Evolutionary conservation across 1,140 invertebrate species (phyloP), one percentile per base, ranked within the genome.

Genomic region (Macrocentrus cingulum): DNA sequence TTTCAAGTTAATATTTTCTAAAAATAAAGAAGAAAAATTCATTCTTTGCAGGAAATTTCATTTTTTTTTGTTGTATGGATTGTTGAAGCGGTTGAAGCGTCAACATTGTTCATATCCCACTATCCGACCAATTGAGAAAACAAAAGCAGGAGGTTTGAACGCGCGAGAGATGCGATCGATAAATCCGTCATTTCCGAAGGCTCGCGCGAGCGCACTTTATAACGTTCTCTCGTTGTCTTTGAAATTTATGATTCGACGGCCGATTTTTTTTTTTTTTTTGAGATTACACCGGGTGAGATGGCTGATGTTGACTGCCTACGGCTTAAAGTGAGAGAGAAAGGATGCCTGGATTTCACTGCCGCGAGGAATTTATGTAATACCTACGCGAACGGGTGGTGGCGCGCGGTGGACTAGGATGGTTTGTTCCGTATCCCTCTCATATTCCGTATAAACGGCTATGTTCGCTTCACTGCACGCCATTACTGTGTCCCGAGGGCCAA

Each of bases 401-500:
- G 32, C 32, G 48, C 46, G 45, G 42, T 19, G 32, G 51, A n/a
- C n/a, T n/a, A n/a, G n/a, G n/a, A 57, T 48, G 54, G 60, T 57
- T 57, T 55, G 60, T 51, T 61, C 54, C 45, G 15, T 50, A 56
- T 51, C 46, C 46, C 22, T 19, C 34, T 58, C 50, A 62, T 62
- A 62, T 58, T 55, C 51, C 52, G 55, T 55, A 62, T 62, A 59
- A 62, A 62, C 61, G 57, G 52, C 48, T 59, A 63, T 59, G 57
- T 48, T 59, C 52, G 57, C 15, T 41, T 56, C 53, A 44, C 49
- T 59, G 61, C 61, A 63, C 61, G 61, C 61, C 61, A 63, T 63
- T 63, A 63, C 61, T 53, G 61, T 59, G 61, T 59, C 57, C 57
- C 61, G 56, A 44, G 48, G 61, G 56, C 51, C 56, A 59, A 63